Base-by-base conservation (phyloP, 2,113 vertebrate genomes). In the Nyctereutes procyonoides region DNA sequence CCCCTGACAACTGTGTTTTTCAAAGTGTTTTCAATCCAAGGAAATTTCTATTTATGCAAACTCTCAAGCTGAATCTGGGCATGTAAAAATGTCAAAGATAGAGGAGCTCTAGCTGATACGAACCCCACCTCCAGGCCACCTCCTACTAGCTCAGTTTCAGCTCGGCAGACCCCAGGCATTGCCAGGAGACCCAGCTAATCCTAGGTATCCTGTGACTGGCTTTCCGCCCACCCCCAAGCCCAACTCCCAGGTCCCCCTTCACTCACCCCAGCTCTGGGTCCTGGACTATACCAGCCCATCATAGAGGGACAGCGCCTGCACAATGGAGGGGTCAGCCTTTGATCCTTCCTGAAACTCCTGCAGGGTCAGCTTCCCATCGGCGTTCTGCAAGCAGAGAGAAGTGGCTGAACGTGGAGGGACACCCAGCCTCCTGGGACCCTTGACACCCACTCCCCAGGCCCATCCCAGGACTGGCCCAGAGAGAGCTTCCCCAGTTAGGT, bases 271-370 rank as follows among this genome's bases (percentile, higher is more conserved):
- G 98, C 98, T 97, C 67, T 2, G 90, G 96, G 88, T 80, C 96
- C 35, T 1, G 97, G 98, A 97, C 99, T 99, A 99, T 99, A 99
- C 99, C 38, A 99, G 99, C 93, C 99, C 99, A 0, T 99, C 99
- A 30, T 99, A 99, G 97, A 99, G 99, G 30, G 99, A 99, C 79
- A 99, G 98, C 0, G 99, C 99, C 99, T 99, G 99, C 97, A 99
- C 99, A 1, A 99, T 99, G 97, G 99, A 99, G 26, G 99, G 99
- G 97, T 99, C 99, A 0, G 99, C 99, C 98, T 99, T 99, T 89
- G 99, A 99, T 32, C 99, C 99, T 97, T 99, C 99, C 99, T 99
- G 99, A 65, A 99, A 99, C 55, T 99, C 99, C 98, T 99, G 99
- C 98, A 99, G 99, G 1, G 99, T 99, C 98, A 99, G 98, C 98